Evolutionary conservation across 2,113 vertebrate species (phyloP), one percentile per base, ranked within the genome.

Genomic region (Paracyprichromis sp.): DNA sequence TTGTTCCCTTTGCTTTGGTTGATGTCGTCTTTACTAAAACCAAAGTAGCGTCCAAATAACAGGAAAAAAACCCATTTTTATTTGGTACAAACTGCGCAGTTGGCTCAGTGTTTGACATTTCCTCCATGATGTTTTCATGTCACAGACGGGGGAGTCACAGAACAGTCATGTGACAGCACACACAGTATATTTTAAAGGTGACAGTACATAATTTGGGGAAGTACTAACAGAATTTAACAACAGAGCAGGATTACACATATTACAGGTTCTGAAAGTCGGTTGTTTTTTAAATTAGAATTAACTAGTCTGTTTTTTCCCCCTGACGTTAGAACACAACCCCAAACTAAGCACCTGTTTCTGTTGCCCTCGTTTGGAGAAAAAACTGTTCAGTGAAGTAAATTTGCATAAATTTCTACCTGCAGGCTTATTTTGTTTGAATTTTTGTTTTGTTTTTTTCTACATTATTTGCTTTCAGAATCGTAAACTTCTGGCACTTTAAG

Each of bases 181-280:
- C 61, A 13, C 10, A 66, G 11, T 69, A 38, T 8, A 38, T 69
- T 69, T 69, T 69, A 38, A 69, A 69, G 19, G 19, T 69, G 61
- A 38, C 31, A 8, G 11, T 69, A 38, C 61, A 69, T 1, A 38
- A 66, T 38, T 69, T 38, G 61, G 34, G 61, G 61, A 69, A 38
- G 61, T 69, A 13, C 61, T 69, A 38, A 69, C 11, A 69, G 34
- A 69, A 69, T 69, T 69, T 69, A 38, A 38, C 34, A 69, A 69
- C 31, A 66, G 61, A 38, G 19, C 63, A 69, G 8, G 63, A 69
- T 40, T 69, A 40, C 19, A 69, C 3, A n/a, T 21, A 69, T 69
- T 21, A 69, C 36, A 69, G 19, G 19, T 40, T 40, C 36, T 69
- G 36, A 21, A 9, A 40, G 63, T 69, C 19, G 0, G 34, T 66